Evolutionary conservation across 2,888 invertebrate genomes (phyloP).

Genomic region (Priocnemis perturbator): DNA sequence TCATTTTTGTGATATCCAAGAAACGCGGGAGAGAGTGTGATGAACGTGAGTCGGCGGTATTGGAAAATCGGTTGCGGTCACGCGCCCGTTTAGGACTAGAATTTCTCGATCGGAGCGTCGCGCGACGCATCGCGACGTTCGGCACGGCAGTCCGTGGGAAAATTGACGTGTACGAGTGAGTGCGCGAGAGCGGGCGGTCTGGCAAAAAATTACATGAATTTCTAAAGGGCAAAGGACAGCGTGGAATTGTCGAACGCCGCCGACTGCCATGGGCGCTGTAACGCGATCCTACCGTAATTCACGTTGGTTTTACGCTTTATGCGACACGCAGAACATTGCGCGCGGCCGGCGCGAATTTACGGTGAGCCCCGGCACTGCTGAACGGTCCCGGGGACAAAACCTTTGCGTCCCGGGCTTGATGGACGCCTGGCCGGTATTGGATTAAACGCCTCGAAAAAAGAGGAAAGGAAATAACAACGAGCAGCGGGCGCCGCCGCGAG

Average conservation of each 20-base stretch:
- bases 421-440: slow-evolving; percentile 71
- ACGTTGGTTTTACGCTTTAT: slow-evolving; percentile 74
- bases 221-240: slow-evolving; percentile 69
- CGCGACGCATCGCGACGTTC: slow-evolving; percentile 45
- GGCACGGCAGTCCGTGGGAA: slow-evolving; percentile 55
- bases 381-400: slow-evolving; percentile 66
- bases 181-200: slow-evolving; percentile 7
- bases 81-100: slow-evolving; percentile 39
- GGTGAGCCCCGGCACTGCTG: slow-evolving; percentile 61
- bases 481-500: slow-evolving; percentile 29
- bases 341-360: slow-evolving; percentile 71
- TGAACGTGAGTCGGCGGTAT: neutral
- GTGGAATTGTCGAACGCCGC: slow-evolving; percentile 68
- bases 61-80: neutral
- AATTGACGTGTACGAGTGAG: slow-evolving; percentile 52
- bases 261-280: slow-evolving; percentile 64
- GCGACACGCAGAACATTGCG: slow-evolving; percentile 73
- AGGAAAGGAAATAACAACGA: slow-evolving; percentile 58
- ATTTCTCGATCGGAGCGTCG: slow-evolving; percentile 45
- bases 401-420: slow-evolving; percentile 70
- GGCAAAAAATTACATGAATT: slow-evolving; percentile 69
- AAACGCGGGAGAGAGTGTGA: neutral
- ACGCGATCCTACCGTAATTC: slow-evolving; percentile 75
- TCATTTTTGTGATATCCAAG: too few relatives aligned
- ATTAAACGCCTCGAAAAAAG: slow-evolving; percentile 68